Evolutionary conservation across 2,797 vertebrate species (phyloP).

Genomic region (Crypturellus tataupa): DNA sequence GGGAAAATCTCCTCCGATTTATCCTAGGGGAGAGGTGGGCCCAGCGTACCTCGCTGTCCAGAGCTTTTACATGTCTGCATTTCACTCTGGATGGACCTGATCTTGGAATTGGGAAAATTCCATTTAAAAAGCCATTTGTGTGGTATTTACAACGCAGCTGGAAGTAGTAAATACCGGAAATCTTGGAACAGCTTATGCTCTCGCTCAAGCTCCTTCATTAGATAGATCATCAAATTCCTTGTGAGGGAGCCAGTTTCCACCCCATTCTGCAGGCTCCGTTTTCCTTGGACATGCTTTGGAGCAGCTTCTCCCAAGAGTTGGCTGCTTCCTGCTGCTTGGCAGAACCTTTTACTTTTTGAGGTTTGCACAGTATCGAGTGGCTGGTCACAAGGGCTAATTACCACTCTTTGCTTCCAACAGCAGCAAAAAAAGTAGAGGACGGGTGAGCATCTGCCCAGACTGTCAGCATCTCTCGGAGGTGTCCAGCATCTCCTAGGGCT

Average conservation of each 20-base stretch:
- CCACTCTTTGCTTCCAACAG: background rate
- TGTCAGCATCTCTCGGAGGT: background rate
- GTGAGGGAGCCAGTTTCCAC: conserved; percentile 66
- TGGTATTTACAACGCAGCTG: conserved; percentile 70
- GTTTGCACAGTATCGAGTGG: background rate
- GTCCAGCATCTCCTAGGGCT: background rate
- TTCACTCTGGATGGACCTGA: background rate
- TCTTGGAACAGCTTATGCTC: conserved; percentile 50
- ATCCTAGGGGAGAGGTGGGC: background rate
- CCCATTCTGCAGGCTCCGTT: conserved; percentile 52
- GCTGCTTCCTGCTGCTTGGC: conserved; percentile 20
- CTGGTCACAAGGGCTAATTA: background rate
- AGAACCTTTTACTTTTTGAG: conserved; percentile 15
- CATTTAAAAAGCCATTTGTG: conserved; percentile 60
- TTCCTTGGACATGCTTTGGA: conserved; percentile 50
- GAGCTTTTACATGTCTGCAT: background rate
- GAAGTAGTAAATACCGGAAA: conserved; percentile 70
- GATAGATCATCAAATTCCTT: conserved; percentile 69
- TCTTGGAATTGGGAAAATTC: conserved; percentile 48
- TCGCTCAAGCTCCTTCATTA: conserved; percentile 39
- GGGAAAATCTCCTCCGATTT: background rate
- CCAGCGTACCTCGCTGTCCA: background rate
- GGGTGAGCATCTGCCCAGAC: background rate
- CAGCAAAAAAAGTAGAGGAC: background rate
- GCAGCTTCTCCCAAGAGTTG: conserved; percentile 18